phyloP scores from a whole-genome alignment of 2,797 vertebrate species.

The Tachyglossus aculeatus region DNA sequence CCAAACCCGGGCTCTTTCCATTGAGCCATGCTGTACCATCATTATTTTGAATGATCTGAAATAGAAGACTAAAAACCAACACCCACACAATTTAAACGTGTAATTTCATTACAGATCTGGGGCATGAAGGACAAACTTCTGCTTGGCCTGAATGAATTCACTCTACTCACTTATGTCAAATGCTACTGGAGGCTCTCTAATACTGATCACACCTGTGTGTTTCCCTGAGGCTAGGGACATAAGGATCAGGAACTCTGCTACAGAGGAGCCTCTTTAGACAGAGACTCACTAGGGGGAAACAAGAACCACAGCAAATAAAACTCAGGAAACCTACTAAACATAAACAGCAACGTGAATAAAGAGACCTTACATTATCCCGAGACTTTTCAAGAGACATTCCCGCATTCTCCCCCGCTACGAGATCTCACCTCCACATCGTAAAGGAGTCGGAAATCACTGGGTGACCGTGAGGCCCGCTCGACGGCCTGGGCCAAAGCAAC shows the following conservation, averaged over 20 bases:
- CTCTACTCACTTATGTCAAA: not conserved
- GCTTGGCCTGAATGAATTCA: not conserved
- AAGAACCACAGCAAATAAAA: too few species aligned
- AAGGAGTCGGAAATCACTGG: constrained; percentile 89
- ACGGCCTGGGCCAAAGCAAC: constrained; percentile 86
- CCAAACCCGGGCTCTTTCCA: too few species aligned
- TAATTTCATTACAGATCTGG: too few species aligned
- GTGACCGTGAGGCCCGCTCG: constrained; percentile 83
- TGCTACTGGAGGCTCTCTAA: not conserved
- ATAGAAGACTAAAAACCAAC: not conserved
- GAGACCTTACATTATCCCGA: too few species aligned
- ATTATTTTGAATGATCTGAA: not conserved
- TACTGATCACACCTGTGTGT: not conserved
- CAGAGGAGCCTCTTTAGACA: too few species aligned
- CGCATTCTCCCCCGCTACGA: too few species aligned
- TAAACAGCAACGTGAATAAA: too few species aligned
- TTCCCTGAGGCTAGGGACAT: not conserved
- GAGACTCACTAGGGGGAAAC: too few species aligned
- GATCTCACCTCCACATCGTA: constrained; percentile 89
- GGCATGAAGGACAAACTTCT: constrained; percentile 5
- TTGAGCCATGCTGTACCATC: too few species aligned
- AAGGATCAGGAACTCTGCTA: not conserved
- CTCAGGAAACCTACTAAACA: too few species aligned
- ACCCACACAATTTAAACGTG: too few species aligned
- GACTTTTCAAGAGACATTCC: too few species aligned